phyloP scores from a whole-genome alignment of 2,888 invertebrate genomes.

The Acronicta leporina region DNA sequence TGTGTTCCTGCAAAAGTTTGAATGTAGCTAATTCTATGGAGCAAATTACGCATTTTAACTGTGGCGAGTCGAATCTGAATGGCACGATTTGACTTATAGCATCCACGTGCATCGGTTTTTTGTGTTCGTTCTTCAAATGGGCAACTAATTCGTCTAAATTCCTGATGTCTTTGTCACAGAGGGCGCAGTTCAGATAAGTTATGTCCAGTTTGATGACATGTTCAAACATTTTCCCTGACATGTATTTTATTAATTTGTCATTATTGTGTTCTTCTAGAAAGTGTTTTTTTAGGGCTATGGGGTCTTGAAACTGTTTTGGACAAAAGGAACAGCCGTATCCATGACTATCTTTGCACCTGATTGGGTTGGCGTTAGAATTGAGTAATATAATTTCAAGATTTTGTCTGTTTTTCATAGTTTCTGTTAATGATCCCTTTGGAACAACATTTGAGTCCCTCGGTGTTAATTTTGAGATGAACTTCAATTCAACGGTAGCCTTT shows the following conservation, averaged over 20 bases:
- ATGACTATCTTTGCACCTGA: conserved; percentile 62
- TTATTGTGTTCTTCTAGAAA: conserved; percentile 68
- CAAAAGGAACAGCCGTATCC: conserved; percentile 73
- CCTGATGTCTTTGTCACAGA: conserved; percentile 62
- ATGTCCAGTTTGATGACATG: conserved; percentile 72
- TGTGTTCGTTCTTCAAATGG: conserved; percentile 65
- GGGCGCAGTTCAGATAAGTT: conserved; percentile 66
- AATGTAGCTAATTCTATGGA: conserved; percentile 64
- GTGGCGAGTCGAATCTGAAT: conserved; percentile 72
- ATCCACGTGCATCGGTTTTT: conserved; percentile 61
- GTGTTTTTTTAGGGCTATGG: conserved; percentile 67
- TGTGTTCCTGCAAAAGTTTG: conserved; percentile 74
- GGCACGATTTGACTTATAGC: conserved; percentile 72
- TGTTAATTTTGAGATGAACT: conserved; percentile 56
- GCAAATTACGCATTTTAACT: conserved; percentile 71
- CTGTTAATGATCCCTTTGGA: conserved; percentile 16
- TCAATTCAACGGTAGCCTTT: conserved; percentile 59
- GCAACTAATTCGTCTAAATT: conserved; percentile 63
- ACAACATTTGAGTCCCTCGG: conserved; percentile 7
- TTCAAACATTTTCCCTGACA: conserved; percentile 59
- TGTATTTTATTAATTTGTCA: conserved; percentile 61
- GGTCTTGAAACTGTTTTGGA: conserved; percentile 60
- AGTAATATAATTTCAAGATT: conserved; percentile 67
- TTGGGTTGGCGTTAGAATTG: conserved; percentile 73
- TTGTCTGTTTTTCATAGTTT: conserved; percentile 55